phyloP scores from a whole-genome alignment of 2,113 vertebrate species.

The Pollachius pollachius region DNA sequence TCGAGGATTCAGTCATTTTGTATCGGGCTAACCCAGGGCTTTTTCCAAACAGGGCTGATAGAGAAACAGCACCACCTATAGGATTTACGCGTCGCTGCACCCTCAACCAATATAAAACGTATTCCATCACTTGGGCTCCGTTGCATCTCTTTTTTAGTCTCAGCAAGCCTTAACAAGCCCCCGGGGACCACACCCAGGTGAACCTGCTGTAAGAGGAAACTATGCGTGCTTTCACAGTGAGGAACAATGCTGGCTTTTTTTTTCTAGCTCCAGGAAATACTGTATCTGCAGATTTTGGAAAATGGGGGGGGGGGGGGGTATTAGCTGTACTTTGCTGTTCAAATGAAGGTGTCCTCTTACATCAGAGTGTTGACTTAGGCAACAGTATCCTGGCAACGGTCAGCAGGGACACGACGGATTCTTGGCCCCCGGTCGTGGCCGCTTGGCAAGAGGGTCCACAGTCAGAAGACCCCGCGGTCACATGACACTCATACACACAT shows the following conservation, averaged over 20 bases:
- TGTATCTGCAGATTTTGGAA: constrained; percentile 53
- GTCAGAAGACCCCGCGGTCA: too few species aligned
- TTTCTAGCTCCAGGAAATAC: constrained; percentile 34
- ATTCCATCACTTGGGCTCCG: constrained; percentile 42
- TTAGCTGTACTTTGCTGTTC: constrained; percentile 38
- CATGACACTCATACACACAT: too few species aligned
- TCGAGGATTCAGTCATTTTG: constrained; percentile 17
- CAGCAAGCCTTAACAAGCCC: constrained; percentile 46
- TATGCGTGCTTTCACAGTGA: constrained; percentile 43
- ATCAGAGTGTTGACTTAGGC: constrained; percentile 35
- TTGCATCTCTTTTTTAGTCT: constrained; percentile 44
- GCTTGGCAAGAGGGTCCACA: constrained; percentile 4
- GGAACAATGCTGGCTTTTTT: constrained; percentile 38
- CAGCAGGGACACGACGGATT: constrained; percentile 54
- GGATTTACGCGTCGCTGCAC: constrained; percentile 18
- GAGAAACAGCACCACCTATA: constrained; percentile 67
- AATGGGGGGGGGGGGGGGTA: constrained; percentile 14
- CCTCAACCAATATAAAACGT: neutral
- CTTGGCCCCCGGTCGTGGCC: constrained; percentile 23
- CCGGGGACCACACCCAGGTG: constrained; percentile 45
- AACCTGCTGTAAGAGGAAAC: constrained; percentile 54
- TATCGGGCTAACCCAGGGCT: constrained; percentile 9
- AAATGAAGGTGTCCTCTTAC: constrained; percentile 57
- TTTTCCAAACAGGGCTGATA: neutral
- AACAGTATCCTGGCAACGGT: constrained; percentile 49